These are phyloP conservation scores for Ageneiosus marmoratus DNA, from an alignment of 2,113 vertebrate species.

Conservation along the genomic window DNA sequence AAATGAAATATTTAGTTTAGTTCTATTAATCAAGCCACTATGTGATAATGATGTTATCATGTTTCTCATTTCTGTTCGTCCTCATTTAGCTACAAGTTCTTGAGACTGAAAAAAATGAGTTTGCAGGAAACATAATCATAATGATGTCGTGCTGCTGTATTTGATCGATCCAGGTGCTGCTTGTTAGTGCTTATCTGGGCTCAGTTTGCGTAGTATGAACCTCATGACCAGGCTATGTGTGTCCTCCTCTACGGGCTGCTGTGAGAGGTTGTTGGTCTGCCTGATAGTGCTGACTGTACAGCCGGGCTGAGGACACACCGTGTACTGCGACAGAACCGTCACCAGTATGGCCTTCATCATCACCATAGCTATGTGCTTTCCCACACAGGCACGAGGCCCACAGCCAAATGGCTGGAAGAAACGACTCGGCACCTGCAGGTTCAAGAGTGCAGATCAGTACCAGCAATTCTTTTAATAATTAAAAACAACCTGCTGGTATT, in stretches of 20 bases:
- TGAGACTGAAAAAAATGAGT: not conserved
- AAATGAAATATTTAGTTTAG: not conserved
- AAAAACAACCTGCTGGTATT: not conserved
- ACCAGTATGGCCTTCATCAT: constrained; percentile 95
- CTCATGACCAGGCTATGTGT: constrained; percentile 77
- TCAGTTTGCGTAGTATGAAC: constrained; percentile 73
- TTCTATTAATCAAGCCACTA: not conserved
- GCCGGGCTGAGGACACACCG: constrained; percentile 76
- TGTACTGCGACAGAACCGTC: constrained; percentile 83
- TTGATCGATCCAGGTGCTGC: not conserved
- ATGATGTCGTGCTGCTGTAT: not conserved
- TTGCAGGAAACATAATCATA: not conserved
- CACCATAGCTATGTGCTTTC: constrained; percentile 93
- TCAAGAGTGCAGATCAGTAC: not conserved
- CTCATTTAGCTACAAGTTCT: not conserved
- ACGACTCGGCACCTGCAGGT: constrained; percentile 84
- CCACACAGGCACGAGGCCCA: constrained; percentile 89
- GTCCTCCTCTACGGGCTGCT: constrained; percentile 81
- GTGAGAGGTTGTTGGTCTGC: constrained; percentile 84
- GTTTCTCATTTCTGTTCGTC: not conserved
- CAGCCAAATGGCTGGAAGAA: constrained; percentile 95
- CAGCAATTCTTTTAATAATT: too few relatives aligned
- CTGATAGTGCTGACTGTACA: constrained; percentile 78
- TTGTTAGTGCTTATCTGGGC: not conserved
- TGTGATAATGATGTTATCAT: not conserved